Evolutionary conservation across 2,888 invertebrate genomes (phyloP), one percentile per base, ranked within the genome.

Genomic region (Dryobotodes eremita): DNA sequence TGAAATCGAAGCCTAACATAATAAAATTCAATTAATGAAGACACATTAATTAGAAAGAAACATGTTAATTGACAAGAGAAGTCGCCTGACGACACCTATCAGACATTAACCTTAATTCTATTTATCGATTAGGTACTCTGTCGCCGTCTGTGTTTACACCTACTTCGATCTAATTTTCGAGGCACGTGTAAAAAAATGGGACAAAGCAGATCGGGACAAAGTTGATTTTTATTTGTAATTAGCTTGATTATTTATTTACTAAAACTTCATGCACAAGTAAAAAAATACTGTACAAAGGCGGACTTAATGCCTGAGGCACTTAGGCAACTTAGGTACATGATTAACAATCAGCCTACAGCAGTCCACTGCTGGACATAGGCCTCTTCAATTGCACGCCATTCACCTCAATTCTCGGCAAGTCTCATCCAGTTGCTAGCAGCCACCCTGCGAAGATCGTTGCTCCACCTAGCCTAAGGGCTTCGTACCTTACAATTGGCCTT

Each of bases 51-150:
- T 76, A 64, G 7, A 46, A 31, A 46, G 23, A 69, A 48, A 53
- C 70, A 59, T 57, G 50, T 71, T 76, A 68, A 82, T 73, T 66
- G 42, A 46, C 42, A 42, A 53, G 61, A 59, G 23, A 71, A 72
- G 75, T 75, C 50, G 36, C 61, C 31, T 79, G 66, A 62, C 84
- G 42, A 23, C 64, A 42, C n/a, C 73, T 64, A 48, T 53, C 69
- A 46, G 17, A 50, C 72, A 76, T 82, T 85, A 76, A 73, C 82
- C 86, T 83, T 42, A 13, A 72, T 77, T 59, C 57, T 55, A 23
- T 23, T 8, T 42, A 31, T 85, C 36, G 69, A 83, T 80, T n/a
- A n/a, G 1, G 11, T 36, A 53, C 17, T 57, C 11, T 55, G 17
- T 55, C 23, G 64, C 0, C 17, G 10, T 23, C 20, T 50, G n/a